Base-by-base conservation (phyloP, 2,797 vertebrate genomes). In the Synaphobranchus kaupii region DNA sequence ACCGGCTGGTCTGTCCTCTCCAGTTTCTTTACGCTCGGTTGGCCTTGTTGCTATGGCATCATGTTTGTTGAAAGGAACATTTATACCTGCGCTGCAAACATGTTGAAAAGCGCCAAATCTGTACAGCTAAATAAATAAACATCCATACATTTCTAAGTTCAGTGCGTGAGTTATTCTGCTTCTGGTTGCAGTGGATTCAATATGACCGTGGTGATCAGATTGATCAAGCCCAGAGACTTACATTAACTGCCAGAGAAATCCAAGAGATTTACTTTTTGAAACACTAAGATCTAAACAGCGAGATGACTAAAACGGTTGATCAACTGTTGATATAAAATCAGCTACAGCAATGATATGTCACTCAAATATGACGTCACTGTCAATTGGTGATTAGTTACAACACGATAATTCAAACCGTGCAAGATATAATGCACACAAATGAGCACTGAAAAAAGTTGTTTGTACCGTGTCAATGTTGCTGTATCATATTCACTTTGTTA, bases 51-150 rank as follows among this genome's bases (percentile, higher is more conserved):
- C 85, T 22, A 80, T 78, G 31, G 17, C 63, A 68, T 68, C 84
- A 85, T 3, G 31, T 47, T 48, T 9, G 12, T 10, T 85, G 20
- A 34, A 12, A 66, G 84, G 10, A 44, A 50, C 39, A 10, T 48
- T 66, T 47, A 44, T 60, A 20, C 56, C 3, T 13, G 20, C 31
- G 48, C 31, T 1, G n/a, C 25, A 52, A n/a, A 52, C 78, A n/a
- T n/a, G 71, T 13, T 17, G 71, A 20, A 76, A 76, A 76, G 31
- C 10, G 6, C 31, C 71, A 34, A 76, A 76, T 17, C 68, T 47
- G 73, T 12, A n/a, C 76, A 80, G 76, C 44, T 25, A 44, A 80
- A 48, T 48, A 80, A 80, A 48, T 80, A n/a, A 80, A 39, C 54
- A 58, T 39, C 15, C 15, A 39, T 54, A 20, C 60, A 54, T 2